Conservation (phyloP, 2,888 invertebrate species). For the Trisateles emortualis region DNA sequence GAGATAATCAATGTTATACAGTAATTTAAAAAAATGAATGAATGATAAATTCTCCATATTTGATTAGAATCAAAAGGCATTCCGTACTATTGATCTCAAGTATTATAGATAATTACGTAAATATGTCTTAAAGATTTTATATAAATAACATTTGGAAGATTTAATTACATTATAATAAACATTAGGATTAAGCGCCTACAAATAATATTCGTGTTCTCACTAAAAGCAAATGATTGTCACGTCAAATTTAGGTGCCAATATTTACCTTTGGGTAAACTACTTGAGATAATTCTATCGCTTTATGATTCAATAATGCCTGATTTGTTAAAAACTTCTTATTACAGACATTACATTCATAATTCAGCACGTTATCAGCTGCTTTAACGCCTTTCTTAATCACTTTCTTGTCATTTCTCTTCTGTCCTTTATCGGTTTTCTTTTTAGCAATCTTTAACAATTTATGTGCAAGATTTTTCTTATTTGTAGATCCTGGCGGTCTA, state of each 20-base stretch:
- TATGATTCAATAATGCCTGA: constrained; percentile 29
- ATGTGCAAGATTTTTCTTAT: constrained; percentile 42
- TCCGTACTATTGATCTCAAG: no score
- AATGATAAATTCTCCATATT: no score
- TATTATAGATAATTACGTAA: no score
- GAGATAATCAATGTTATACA: no score
- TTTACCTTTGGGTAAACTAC: constrained; percentile 35
- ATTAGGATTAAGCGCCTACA: constrained; percentile 20
- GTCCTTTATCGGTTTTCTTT: constrained; percentile 3
- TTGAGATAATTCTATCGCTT: constrained; percentile 15
- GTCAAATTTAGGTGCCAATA: constrained; percentile 11
- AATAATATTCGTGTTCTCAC: constrained; percentile 10
- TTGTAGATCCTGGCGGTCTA: constrained; percentile 60
- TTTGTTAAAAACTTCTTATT: constrained; percentile 28
- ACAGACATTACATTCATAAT: constrained; percentile 34
- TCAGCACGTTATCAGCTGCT: background rate
- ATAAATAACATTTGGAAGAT: background rate
- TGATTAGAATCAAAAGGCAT: no score
- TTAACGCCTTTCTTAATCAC: background rate
- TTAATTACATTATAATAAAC: background rate
- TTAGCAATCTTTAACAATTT: constrained; percentile 10
- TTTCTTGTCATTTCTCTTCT: background rate
- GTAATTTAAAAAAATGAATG: no score
- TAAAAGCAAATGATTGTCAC: constrained; percentile 13
- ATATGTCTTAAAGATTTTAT: no score